A percentile compares a stretch with the other conserved stretches of the same genome.
Conservation (phyloP, 2,797 vertebrate genomes). For the Spatula clypeata region DNA sequence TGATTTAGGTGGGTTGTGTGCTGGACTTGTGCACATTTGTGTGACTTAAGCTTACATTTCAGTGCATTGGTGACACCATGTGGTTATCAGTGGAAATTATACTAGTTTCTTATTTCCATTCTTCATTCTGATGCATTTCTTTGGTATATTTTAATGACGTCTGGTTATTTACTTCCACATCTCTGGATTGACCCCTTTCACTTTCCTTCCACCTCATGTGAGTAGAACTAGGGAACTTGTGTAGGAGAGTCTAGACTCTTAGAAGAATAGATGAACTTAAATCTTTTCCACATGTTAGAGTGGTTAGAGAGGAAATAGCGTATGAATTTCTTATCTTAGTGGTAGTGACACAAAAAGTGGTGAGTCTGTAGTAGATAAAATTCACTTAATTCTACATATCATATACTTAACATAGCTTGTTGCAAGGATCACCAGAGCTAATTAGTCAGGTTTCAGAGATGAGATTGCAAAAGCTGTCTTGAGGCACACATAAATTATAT, state of each 20-base stretch:
- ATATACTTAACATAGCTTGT: not conserved
- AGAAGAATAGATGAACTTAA: not conserved
- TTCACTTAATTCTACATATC: not conserved
- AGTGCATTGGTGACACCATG: not conserved
- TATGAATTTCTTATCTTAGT: not conserved
- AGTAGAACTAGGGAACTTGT: not conserved
- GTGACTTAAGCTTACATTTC: fast-evolving
- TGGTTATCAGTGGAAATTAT: not conserved
- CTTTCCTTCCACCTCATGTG: fast-evolving
- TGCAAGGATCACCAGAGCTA: not conserved
- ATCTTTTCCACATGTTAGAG: not conserved
- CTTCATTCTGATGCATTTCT: not conserved
- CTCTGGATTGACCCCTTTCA: not conserved
- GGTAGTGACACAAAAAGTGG: not conserved
- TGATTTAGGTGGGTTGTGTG: fast-evolving
- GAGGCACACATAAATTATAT: not conserved
- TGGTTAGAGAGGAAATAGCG: not conserved
- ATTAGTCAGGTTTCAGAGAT: not conserved
- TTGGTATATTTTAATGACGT: not conserved
- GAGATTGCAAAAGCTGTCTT: not conserved
- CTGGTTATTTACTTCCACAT: not conserved
- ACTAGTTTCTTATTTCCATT: not conserved
- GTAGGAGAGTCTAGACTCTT: not conserved
- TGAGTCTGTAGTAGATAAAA: not conserved
- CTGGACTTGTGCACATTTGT: fast-evolving